Conservation (phyloP, 2,888 invertebrate species). For the Caenorhabditis doughertyi region DNA sequence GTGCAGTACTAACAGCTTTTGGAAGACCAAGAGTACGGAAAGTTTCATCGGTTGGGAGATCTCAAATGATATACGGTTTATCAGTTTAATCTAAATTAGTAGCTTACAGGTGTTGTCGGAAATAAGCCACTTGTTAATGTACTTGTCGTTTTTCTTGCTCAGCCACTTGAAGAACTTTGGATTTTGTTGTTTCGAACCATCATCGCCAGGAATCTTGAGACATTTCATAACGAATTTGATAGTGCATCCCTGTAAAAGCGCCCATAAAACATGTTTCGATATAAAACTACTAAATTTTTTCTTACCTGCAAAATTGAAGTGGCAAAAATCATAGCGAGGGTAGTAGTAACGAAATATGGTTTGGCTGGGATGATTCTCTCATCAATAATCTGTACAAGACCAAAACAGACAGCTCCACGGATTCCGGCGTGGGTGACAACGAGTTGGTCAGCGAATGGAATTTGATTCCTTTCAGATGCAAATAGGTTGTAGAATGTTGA, state of each 20-base stretch:
- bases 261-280: neutral
- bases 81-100: neutral
- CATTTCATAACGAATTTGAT: constrained; percentile 55
- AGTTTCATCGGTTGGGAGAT: constrained; percentile 63
- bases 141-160: constrained; percentile 18
- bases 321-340: constrained; percentile 96
- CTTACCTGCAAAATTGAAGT: constrained; percentile 94
- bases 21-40: constrained; percentile 64
- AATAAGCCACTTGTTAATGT: constrained; percentile 27
- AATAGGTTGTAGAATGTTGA: constrained; percentile 94
- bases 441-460: constrained; percentile 87
- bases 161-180: constrained; percentile 9
- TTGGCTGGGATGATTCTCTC: constrained; percentile 90
- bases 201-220: constrained; percentile 54
- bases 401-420: constrained; percentile 94
- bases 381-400: constrained; percentile 84
- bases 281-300: neutral
- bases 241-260: constrained; percentile 53
- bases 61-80: constrained; percentile 10
- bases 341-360: constrained; percentile 96
- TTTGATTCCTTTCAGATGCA: constrained; percentile 88
- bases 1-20: constrained; percentile 63
- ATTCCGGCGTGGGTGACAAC: constrained; percentile 95
- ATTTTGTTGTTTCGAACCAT: constrained; percentile 29
- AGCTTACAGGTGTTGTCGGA: constrained; percentile 46